phyloP scores from a whole-genome alignment of 1,140 invertebrate genomes.

The Liolophura sinensis region DNA sequence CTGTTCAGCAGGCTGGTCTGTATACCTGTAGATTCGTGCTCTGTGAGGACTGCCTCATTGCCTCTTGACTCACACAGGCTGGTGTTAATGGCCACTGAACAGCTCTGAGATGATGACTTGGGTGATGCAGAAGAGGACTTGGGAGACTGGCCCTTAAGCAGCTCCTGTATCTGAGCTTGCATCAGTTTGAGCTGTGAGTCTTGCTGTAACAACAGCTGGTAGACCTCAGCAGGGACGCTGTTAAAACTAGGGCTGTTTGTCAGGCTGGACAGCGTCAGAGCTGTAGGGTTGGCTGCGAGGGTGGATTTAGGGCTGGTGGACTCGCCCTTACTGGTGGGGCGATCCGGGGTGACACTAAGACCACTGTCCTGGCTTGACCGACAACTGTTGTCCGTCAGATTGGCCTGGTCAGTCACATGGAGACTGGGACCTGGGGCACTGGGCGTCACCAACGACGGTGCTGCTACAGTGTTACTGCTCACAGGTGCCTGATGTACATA shows the following conservation, averaged over 20 bases:
- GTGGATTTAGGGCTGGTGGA: too few species aligned
- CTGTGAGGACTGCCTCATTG: background rate
- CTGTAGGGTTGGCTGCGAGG: too few species aligned
- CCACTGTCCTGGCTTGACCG: constrained; percentile 50
- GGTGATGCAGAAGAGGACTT: background rate
- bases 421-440: background rate
- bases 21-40: constrained; percentile 21
- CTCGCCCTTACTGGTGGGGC: constrained; percentile 9
- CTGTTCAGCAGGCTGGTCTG: constrained; percentile 38
- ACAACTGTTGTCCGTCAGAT: constrained; percentile 27
- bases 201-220: constrained; percentile 45
- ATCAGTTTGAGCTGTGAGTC: constrained; percentile 48
- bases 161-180: constrained; percentile 46
- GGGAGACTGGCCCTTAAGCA: constrained; percentile 28
- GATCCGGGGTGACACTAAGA: constrained; percentile 46
- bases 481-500: too few species aligned
- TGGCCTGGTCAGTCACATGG: too few species aligned
- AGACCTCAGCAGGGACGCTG: constrained; percentile 43
- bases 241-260: background rate
- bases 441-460: background rate
- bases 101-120: constrained; percentile 24
- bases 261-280: too few species aligned
- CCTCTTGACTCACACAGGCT: constrained; percentile 15
- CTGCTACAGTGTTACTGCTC: background rate
- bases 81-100: constrained; percentile 43